Evolutionary conservation across 2,888 invertebrate genomes (phyloP).

Genomic region (Tinea semifulvella): DNA sequence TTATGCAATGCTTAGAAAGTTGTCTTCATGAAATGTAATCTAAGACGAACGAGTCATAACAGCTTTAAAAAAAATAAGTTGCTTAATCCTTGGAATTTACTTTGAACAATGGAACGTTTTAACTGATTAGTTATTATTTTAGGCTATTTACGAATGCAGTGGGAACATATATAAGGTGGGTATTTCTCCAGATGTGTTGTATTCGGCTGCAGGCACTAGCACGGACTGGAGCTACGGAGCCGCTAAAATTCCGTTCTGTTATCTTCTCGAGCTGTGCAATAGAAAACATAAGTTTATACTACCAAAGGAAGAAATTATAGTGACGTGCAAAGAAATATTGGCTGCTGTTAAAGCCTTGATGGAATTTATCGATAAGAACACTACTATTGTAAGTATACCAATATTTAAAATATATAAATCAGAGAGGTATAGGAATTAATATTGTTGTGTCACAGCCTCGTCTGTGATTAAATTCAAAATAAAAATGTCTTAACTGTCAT

Average conservation of each 20-base stretch:
- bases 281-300: conserved; percentile 44
- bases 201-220: conserved; percentile 49
- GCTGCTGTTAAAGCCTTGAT: conserved; percentile 39
- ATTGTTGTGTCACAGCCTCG: background rate
- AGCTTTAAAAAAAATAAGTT: no score
- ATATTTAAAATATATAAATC: background rate
- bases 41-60: no score
- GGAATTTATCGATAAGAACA: conserved; percentile 36
- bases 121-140: no score
- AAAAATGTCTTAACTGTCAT: background rate
- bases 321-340: conserved; percentile 35
- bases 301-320: conserved; percentile 44
- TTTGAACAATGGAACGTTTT: background rate
- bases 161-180: conserved; percentile 54
- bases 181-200: conserved; percentile 56
- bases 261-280: conserved; percentile 50
- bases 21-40: no score
- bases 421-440: background rate
- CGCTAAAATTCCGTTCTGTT: conserved; percentile 45
- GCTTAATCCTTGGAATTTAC: no score
- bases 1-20: no score
- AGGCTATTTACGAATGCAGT: conserved; percentile 41
- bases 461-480: background rate
- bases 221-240: conserved; percentile 51
- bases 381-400: background rate